phyloP scores from a whole-genome alignment of 2,888 invertebrate genomes.

The Xylophagus ater region DNA sequence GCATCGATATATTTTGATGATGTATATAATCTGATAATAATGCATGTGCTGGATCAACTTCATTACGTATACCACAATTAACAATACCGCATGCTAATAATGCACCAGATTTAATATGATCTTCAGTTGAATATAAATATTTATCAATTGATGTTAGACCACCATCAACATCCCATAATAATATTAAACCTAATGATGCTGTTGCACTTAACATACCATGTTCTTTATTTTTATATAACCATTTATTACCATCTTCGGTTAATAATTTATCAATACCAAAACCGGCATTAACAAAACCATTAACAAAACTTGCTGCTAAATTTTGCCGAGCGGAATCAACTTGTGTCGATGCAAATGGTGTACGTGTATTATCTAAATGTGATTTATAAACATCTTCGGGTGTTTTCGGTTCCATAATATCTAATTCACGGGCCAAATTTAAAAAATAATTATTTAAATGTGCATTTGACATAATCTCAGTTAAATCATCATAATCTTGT shows the following conservation, averaged over 20 bases:
- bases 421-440: constrained; percentile 88
- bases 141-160: constrained; percentile 97
- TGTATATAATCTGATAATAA: constrained; percentile 88
- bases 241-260: constrained; percentile 70
- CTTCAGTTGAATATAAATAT: constrained; percentile 88
- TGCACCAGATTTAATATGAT: constrained; percentile 95
- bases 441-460: constrained; percentile 88
- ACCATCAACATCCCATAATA: constrained; percentile 98
- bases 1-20: constrained; percentile 69
- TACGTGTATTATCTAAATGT: constrained; percentile 81
- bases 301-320: constrained; percentile 94
- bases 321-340: constrained; percentile 95
- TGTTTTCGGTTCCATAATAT: constrained; percentile 97
- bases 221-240: constrained; percentile 97
- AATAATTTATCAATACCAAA: constrained; percentile 94
- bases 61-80: constrained; percentile 92
- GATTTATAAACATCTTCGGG: constrained; percentile 99
- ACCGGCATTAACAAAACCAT: constrained; percentile 97
- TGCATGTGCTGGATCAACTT: constrained; percentile 96
- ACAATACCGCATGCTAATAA: constrained; percentile 93
- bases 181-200: constrained; percentile 88
- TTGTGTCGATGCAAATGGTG: constrained; percentile 61
- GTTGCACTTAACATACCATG: constrained; percentile 96
- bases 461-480: constrained; percentile 87
- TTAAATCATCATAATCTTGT: constrained; percentile 59